These are phyloP conservation scores for Cecropterus lyciades DNA, from an alignment of 1,140 invertebrate genomes.

Conservation along the genomic window DNA sequence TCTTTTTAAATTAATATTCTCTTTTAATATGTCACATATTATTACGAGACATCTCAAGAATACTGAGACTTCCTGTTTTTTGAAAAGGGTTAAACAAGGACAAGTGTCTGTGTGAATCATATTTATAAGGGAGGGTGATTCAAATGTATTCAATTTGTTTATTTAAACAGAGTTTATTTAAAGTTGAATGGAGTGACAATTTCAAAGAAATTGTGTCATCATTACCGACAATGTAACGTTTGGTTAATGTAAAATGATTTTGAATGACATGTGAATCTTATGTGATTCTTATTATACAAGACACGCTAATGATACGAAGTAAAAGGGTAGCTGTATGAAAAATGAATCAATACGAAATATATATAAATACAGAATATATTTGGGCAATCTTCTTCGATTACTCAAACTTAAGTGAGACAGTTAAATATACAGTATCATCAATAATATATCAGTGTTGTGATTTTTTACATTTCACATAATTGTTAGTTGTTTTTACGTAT, in stretches of 20 bases:
- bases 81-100: constrained; percentile 31
- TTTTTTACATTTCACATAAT: no score
- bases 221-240: constrained; percentile 18
- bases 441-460: no score
- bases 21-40: neutral
- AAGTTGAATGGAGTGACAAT: constrained; percentile 25
- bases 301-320: no score
- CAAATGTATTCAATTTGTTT: constrained; percentile 22
- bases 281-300: constrained; percentile 11
- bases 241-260: constrained; percentile 29
- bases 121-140: constrained; percentile 10
- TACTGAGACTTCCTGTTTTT: constrained; percentile 24
- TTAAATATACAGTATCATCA: no score
- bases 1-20: neutral
- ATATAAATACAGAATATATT: no score
- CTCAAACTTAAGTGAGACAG: no score
- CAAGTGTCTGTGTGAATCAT: constrained; percentile 22
- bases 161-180: constrained; percentile 10
- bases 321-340: no score
- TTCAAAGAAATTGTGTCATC: constrained; percentile 29
- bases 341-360: no score
- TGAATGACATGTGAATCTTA: constrained; percentile 41
- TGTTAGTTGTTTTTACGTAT: no score
- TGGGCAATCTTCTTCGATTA: no score
- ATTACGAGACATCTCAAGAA: constrained; percentile 9